These are phyloP conservation scores for Cephalopterus ornatus DNA, from an alignment of 2,113 vertebrate genomes.

Conservation along the genomic window DNA sequence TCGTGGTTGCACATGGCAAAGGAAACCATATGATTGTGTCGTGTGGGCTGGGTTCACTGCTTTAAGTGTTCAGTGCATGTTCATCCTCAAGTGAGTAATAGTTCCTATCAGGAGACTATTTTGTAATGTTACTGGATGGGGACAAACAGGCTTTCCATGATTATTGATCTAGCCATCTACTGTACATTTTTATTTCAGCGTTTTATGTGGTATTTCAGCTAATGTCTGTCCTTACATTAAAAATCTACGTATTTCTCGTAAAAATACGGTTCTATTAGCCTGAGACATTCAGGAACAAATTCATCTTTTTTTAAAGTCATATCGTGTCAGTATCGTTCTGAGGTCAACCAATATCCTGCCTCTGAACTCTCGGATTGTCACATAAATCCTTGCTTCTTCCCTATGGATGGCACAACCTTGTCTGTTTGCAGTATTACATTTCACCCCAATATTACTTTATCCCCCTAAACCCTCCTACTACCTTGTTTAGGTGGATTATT, in stretches of 20 bases:
- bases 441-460: background rate
- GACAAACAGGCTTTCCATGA: background rate
- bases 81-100: background rate
- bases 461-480: background rate
- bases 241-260: background rate
- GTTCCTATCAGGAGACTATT: background rate
- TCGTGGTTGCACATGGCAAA: background rate
- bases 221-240: background rate
- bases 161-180: background rate
- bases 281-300: background rate
- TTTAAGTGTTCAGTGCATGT: rapidly evolving
- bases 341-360: background rate
- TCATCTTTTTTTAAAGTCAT: background rate
- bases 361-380: background rate
- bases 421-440: background rate
- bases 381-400: background rate
- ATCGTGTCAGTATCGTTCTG: background rate
- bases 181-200: background rate
- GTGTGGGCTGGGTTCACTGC: background rate
- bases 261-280: background rate
- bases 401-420: background rate
- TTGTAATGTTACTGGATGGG: background rate
- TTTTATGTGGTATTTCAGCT: background rate
- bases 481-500: background rate
- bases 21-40: background rate